A percentile compares a stretch with the other conserved stretches of the same genome.
These are phyloP conservation scores for Xylota sylvarum DNA, from an alignment of 2,888 invertebrate genomes.

Conservation along the genomic window DNA sequence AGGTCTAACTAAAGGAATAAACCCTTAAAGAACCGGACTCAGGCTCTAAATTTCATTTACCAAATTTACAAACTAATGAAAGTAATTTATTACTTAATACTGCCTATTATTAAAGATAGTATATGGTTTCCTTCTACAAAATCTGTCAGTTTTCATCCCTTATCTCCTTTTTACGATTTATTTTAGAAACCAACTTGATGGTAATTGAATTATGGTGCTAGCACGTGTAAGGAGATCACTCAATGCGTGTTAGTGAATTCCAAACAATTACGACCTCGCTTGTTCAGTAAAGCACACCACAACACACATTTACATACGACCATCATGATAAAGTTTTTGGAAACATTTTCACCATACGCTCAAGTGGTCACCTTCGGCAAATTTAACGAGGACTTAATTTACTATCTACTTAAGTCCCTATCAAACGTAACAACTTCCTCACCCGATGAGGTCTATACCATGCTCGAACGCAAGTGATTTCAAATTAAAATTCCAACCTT, in stretches of 20 bases:
- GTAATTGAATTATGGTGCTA: conserved; percentile 56
- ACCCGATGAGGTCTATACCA: conserved; percentile 13
- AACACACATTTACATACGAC: conserved; percentile 43
- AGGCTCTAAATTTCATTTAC: too few species aligned
- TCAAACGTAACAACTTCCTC: conserved; percentile 57
- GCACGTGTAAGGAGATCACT: conserved; percentile 48
- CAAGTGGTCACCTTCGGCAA: conserved; percentile 73
- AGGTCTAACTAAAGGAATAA: too few species aligned
- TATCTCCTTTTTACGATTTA: background rate
- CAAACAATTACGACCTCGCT: conserved; percentile 16
- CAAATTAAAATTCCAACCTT: conserved; percentile 75
- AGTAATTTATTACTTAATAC: too few species aligned
- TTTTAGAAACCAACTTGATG: conserved; percentile 22
- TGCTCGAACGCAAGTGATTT: conserved; percentile 57
- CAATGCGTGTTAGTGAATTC: conserved; percentile 23
- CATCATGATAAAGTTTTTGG: conserved; percentile 52
- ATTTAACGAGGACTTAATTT: conserved; percentile 73
- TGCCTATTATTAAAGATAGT: too few species aligned
- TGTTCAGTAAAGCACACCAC: conserved; percentile 2
- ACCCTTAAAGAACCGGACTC: too few species aligned
- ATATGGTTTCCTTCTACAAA: too few species aligned
- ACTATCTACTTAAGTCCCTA: conserved; percentile 59
- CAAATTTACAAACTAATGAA: too few species aligned
- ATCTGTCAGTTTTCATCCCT: too few species aligned
- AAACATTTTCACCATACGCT: conserved; percentile 69